phyloP scores from a whole-genome alignment of 2,797 vertebrate genomes.

The Chiroxiphia lanceolata region DNA sequence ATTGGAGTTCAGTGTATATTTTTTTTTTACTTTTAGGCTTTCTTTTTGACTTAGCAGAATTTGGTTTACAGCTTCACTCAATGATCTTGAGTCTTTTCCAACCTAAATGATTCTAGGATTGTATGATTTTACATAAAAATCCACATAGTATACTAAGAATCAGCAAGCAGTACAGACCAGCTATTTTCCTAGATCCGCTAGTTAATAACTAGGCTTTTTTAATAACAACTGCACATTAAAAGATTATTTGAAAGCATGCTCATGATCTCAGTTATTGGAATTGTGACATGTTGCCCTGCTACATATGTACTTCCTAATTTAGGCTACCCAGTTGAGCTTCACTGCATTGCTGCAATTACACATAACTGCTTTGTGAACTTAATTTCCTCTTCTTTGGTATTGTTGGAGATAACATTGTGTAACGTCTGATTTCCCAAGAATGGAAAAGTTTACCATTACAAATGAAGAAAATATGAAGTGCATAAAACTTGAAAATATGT shows the following conservation, averaged over 20 bases:
- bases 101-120: not conserved
- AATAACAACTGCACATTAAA: conserved; percentile 41
- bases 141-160: not conserved
- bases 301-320: conserved; percentile 13
- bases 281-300: not conserved
- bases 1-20: not conserved
- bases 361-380: not conserved
- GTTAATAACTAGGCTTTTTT: conserved; percentile 11
- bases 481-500: not conserved
- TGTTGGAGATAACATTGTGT: not conserved
- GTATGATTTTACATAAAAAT: not conserved
- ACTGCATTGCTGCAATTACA: conserved; percentile 1
- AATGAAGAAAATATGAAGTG: not conserved
- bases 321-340: conserved; percentile 3
- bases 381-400: not conserved
- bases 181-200: not conserved
- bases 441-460: not conserved
- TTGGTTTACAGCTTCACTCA: not conserved
- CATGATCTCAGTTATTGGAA: conserved; percentile 31
- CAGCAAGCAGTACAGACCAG: not conserved
- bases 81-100: not conserved
- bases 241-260: conserved; percentile 31
- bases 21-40: fast-evolving
- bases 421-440: not conserved
- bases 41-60: not conserved